Evolutionary conservation across 2,888 invertebrate species (phyloP), one percentile per base, ranked within the genome.

Genomic region (Invenusta paracnida): DNA sequence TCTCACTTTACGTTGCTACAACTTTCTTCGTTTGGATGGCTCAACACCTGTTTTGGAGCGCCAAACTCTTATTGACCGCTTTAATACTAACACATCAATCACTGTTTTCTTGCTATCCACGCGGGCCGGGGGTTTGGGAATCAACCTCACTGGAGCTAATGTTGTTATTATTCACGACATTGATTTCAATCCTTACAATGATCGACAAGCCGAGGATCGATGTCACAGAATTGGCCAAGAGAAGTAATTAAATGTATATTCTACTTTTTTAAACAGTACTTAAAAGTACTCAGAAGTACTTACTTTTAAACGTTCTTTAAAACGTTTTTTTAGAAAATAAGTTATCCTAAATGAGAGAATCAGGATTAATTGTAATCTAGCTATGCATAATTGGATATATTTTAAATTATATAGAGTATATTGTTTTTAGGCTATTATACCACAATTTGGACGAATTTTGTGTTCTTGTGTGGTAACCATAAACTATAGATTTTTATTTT

Each of bases 121-220:
- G 0, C 94, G 94, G 90, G 98, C 98, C 0, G 98, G 98, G 31
- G 98, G 98, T n/a, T 93, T 97, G 84, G 86, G 91, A 25, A 92
- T 92, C 88, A 92, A 92, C 87, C 88, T 92, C 84, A 90, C 91
- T 0, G 94, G 96, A 0, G 98, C 98, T 0, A 97, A 98, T 92
- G 95, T 95, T 13, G 98, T 98, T 88, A 95, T 97, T 89, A 95
- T 98, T 88, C 97, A 98, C 91, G 98, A 98, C 90, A 96, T 98
- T 84, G 98, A 98, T 93, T 97, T 96, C 91, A 98, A 98, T 93
- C 98, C 98, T 0, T 97, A 98, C 92, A 98, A 98, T 91, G 98
- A 98, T 91, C 97, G 97, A 88, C 93, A 97, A 92, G 98, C 98
- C 0, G 97, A 98, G 91, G 98, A 98, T 92, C 93, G 95, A 90